Evolutionary conservation across 2,113 vertebrate species (phyloP), one percentile per base, ranked within the genome.

Genomic region (Grammomys dolichurus): DNA sequence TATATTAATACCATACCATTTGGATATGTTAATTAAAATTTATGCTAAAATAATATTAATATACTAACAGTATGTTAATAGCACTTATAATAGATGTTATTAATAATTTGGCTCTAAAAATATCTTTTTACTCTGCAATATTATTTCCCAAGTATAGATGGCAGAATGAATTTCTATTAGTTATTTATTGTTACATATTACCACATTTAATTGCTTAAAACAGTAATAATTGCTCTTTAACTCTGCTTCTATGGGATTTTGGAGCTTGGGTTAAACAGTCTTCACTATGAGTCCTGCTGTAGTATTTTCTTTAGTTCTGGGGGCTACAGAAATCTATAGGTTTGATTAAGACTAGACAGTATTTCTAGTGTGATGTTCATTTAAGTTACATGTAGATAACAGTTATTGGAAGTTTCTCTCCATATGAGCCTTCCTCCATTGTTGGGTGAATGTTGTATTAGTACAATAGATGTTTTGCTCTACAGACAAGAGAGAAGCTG

Each of bases 221-320:
- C 2, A 89, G 26, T 81, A 65, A 43, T 54, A 85, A 75, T 76
- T 24, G 46, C 78, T 82, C 65, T 36, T 65, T 65, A 69, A 11
- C 26, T 69, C 54, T 85, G n/a, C 81, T 95, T 91, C 48, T 65
- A n/a, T 76, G 48, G 36, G 20, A 87, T 94, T 77, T 96, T 94
- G 60, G 31, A 63, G 16, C 1, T 87, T 91, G 33, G 14, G 17
- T 67, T 54, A 54, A 69, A 78, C 3, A 43, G 69, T n/a, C 36
- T 17, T 51, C 10, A 2, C 1, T 65, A 76, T 7, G 20, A 4
- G 6, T 31, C 12, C 17, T 69, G 9, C 82, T 17, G 58, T 46
- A 24, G 17, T 20, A 7, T 78, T 91, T 43, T 3, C 91, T 7
- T 69, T 31, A 78, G 16, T 87, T 40, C 60, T 1, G 13, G 16